A percentile compares a stretch with the other conserved stretches of the same genome.
phyloP scores from a whole-genome alignment of 2,113 vertebrate species.

The Pycnonotus jocosus region DNA sequence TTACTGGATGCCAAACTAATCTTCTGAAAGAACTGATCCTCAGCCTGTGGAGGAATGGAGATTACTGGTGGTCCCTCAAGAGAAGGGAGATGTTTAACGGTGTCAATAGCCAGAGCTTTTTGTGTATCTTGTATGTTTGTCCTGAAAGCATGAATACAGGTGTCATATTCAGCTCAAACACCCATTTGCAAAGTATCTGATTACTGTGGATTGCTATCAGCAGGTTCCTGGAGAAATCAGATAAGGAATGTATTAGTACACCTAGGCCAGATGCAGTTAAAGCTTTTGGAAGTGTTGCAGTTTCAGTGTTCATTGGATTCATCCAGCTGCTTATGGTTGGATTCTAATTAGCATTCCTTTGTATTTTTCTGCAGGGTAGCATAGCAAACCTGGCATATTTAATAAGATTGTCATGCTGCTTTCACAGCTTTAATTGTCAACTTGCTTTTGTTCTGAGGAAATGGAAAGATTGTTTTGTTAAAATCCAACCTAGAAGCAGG shows the following conservation, averaged over 20 bases:
- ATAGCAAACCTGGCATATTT: neutral
- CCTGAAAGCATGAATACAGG: neutral
- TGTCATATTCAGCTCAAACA: neutral
- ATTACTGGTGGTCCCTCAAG: neutral
- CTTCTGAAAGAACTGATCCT: neutral
- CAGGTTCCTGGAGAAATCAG: neutral
- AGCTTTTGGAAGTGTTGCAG: neutral
- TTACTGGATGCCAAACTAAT: neutral
- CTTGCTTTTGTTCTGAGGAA: neutral
- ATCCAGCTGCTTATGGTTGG: neutral
- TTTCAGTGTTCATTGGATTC: neutral
- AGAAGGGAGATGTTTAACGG: neutral
- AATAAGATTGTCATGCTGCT: neutral
- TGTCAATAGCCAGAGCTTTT: neutral
- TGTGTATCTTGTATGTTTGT: neutral
- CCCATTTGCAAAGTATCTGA: fast-evolving
- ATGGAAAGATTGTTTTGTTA: neutral
- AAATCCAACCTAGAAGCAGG: neutral
- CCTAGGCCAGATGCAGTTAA: neutral
- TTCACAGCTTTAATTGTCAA: neutral
- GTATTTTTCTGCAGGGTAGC: neutral
- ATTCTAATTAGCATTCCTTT: neutral
- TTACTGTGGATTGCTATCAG: neutral
- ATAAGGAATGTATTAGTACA: neutral
- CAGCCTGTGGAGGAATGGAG: neutral